These are phyloP conservation scores for Germaria angustata DNA, from an alignment of 2,888 invertebrate species.

Conservation along the genomic window DNA sequence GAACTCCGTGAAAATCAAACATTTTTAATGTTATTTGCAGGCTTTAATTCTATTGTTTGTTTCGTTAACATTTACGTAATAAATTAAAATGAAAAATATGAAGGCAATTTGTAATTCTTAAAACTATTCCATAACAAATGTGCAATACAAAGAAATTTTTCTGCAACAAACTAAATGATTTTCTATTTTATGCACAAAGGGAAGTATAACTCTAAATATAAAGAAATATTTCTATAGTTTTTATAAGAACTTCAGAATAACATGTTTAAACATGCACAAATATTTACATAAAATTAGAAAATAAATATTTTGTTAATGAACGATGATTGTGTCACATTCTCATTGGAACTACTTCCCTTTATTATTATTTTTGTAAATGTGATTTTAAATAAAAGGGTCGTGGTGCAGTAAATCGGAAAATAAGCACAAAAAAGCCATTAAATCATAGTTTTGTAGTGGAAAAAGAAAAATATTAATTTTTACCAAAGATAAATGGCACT, in stretches of 20 bases:
- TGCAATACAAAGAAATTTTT: constrained; percentile 36
- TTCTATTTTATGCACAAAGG: not conserved
- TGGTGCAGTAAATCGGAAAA: constrained; percentile 41
- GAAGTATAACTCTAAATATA: constrained; percentile 6
- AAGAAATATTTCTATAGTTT: not conserved
- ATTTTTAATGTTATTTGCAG: not conserved
- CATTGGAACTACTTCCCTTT: not conserved
- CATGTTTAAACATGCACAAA: not conserved
- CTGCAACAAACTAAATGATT: constrained; percentile 25
- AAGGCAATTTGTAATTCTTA: constrained; percentile 56
- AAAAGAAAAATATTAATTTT: constrained; percentile 38
- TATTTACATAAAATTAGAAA: too few relatives aligned
- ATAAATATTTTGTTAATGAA: too few relatives aligned
- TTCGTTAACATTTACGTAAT: not conserved
- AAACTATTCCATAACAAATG: constrained; percentile 29
- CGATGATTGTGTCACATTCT: not conserved
- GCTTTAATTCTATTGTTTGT: not conserved
- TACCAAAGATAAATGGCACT: constrained; percentile 30
- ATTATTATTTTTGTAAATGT: not conserved
- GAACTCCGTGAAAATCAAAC: not conserved
- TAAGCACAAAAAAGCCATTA: constrained; percentile 41
- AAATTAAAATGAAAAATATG: constrained; percentile 40
- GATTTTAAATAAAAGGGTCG: constrained; percentile 43
- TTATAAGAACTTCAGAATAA: too few relatives aligned
- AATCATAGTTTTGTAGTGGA: constrained; percentile 52